Evolutionary conservation across 2,113 vertebrate genomes (phyloP), one percentile per base, ranked within the genome.

Genomic region (Sylvilagus bachmani): DNA sequence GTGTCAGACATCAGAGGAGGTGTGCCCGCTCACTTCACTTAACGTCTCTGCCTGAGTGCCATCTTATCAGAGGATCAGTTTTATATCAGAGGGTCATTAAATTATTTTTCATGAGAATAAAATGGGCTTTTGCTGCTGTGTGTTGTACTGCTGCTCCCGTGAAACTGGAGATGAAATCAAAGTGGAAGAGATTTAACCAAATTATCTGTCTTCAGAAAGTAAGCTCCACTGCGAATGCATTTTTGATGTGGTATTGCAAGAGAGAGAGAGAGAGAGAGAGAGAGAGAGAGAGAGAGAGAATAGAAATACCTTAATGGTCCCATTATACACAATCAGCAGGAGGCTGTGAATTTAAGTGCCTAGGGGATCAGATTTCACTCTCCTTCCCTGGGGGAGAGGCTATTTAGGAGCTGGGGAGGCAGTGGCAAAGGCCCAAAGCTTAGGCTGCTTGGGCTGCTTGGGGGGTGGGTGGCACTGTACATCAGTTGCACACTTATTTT

Each of bases 141-240:
- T 8, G 89, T 93, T 0, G 85, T 93, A 95, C 93, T 92, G 80
- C 94, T 81, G 86, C 96, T 98, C 95, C 86, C 95, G 98, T 96
- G 95, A 98, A 94, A 89, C 33, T 73, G 55, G 96, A 97, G 94
- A 77, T 96, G 91, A 95, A 97, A 98, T 95, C 77, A 53, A 92
- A 97, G 98, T 98, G 97, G 95, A 90, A 97, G 97, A 97, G 98
- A 98, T 97, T 98, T 98, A 98, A 97, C 97, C 97, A 91, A 96
- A 94, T 97, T 96, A 97, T 98, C 97, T 75, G 88, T 97, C 97
- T 97, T 87, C 95, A 86, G 97, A 97, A 97, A 93, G 92, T 97
- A 66, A 71, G 97, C 29, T 91, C 62, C 62, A 49, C 92, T 77
- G 97, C 91, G 97, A 97, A 97, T 98, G 97, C 95, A 87, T 94